Evolutionary conservation across 2,113 vertebrate species (phyloP).

Genomic region (Xiphorhynchus elegans): DNA sequence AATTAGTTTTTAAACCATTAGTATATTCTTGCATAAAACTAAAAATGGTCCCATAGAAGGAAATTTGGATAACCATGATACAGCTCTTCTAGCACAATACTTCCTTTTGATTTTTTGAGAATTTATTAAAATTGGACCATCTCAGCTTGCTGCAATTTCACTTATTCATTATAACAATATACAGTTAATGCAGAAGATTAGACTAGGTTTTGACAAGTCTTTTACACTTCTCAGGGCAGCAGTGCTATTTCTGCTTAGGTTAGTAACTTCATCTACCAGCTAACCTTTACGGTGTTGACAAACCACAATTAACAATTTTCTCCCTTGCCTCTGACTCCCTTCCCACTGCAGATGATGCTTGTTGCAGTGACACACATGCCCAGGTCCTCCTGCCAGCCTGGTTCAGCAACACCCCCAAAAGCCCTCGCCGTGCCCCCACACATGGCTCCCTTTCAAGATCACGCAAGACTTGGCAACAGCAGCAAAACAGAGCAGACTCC

Average conservation of each 20-base stretch:
- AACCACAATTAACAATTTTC: background rate
- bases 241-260: background rate
- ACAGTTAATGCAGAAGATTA: constrained; percentile 19
- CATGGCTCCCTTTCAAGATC: background rate
- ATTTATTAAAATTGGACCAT: constrained; percentile 36
- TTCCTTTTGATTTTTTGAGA: background rate
- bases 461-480: background rate
- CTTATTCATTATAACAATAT: constrained; percentile 15
- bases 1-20: constrained; percentile 49
- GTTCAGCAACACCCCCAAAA: background rate
- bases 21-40: background rate
- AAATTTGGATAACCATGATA: background rate
- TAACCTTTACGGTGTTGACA: background rate
- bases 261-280: constrained; percentile 10
- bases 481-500: background rate
- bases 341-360: background rate
- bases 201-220: constrained; percentile 30
- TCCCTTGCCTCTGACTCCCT: background rate
- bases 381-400: background rate
- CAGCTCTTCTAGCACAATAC: background rate
- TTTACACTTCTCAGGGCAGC: constrained; percentile 17
- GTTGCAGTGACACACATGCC: background rate
- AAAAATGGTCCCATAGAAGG: background rate
- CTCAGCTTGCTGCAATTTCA: background rate
- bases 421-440: accelerated